phyloP scores from a whole-genome alignment of 1,140 invertebrate species.

The Brachionus rotundiformis region DNA sequence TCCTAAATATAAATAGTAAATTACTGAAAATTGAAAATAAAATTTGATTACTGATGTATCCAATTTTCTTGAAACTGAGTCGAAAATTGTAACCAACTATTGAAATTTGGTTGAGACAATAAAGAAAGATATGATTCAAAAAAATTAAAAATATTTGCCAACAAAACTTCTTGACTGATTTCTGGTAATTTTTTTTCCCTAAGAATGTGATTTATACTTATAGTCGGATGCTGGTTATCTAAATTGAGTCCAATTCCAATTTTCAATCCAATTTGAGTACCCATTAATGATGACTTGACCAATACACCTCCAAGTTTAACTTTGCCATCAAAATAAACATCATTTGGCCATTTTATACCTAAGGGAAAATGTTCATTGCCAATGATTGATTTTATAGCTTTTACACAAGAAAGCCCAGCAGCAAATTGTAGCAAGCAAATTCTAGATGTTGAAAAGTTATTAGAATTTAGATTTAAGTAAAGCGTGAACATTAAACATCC shows the following conservation, averaged over 20 bases:
- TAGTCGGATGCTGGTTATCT: conserved; percentile 35
- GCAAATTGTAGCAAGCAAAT: conserved; percentile 38
- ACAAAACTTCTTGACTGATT: background rate
- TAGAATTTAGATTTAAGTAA: background rate
- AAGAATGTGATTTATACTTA: conserved; percentile 3
- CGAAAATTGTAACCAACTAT: background rate
- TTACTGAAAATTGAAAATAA: background rate
- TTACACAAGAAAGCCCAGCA: conserved; percentile 31
- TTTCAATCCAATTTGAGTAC: background rate
- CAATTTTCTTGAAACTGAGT: conserved; percentile 29
- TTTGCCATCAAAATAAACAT: conserved; percentile 39
- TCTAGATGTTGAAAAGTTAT: conserved; percentile 12
- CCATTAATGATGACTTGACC: conserved; percentile 18
- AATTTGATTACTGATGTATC: conserved; percentile 9
- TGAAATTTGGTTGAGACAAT: conserved; percentile 16
- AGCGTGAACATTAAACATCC: conserved; percentile 46
- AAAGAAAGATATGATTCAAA: conserved; percentile 21
- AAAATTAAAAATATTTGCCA: conserved; percentile 7
- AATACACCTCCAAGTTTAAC: conserved; percentile 29
- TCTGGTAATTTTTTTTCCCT: background rate
- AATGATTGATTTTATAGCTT: background rate
- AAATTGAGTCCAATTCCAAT: conserved; percentile 44
- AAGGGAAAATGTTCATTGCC: background rate
- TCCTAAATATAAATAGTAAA: background rate
- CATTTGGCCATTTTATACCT: conserved; percentile 40